These are phyloP conservation scores for Lasiurus borealis DNA, from an alignment of 2,113 vertebrate species.

Conservation along the genomic window DNA sequence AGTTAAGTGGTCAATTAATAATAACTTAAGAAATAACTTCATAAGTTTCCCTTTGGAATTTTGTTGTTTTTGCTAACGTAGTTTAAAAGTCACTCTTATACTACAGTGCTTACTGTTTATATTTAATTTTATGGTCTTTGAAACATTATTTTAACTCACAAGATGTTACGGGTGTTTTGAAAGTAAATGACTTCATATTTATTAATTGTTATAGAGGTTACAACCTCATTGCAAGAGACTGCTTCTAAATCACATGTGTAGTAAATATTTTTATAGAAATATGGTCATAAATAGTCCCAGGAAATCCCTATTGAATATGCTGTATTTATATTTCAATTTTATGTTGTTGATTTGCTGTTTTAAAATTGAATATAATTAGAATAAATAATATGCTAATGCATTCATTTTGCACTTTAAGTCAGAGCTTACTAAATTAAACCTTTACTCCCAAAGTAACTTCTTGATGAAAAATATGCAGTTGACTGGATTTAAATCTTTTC, in stretches of 20 bases:
- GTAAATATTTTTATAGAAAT: conserved; percentile 67
- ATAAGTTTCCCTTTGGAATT: neutral
- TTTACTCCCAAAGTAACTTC: conserved; percentile 29
- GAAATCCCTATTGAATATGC: conserved; percentile 33
- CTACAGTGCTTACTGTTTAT: neutral
- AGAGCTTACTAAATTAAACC: conserved; percentile 39
- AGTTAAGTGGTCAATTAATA: neutral
- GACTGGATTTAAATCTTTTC: conserved; percentile 46
- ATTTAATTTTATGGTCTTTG: neutral
- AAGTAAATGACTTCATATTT: neutral
- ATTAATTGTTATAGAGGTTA: neutral
- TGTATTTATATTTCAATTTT: conserved; percentile 45
- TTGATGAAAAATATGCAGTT: conserved; percentile 49
- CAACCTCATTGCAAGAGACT: neutral
- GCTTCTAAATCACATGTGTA: conserved; percentile 30
- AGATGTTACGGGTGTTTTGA: conserved; percentile 24
- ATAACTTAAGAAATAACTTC: neutral
- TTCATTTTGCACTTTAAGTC: conserved; percentile 58
- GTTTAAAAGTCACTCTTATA: neutral
- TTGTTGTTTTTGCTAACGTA: neutral
- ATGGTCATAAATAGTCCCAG: conserved; percentile 32
- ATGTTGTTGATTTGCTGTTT: conserved; percentile 52
- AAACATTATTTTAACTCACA: conserved; percentile 35
- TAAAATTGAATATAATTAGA: conserved; percentile 59
- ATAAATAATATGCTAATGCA: conserved; percentile 43